These are phyloP conservation scores for Trisateles emortualis DNA, from an alignment of 2,888 invertebrate genomes.

Conservation along the genomic window DNA sequence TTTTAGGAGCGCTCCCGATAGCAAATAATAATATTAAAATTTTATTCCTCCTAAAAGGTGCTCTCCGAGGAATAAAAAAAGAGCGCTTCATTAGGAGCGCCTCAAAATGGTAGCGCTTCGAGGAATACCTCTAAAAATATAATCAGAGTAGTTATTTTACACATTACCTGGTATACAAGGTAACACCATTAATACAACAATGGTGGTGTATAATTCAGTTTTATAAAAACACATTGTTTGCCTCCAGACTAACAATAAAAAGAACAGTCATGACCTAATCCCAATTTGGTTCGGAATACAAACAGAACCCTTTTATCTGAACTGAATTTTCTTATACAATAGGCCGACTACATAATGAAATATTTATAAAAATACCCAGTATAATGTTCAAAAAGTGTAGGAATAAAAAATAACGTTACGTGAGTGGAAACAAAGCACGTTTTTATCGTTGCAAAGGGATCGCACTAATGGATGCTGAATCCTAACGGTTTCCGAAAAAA, in stretches of 20 bases:
- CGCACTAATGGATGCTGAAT: slow-evolving; percentile 72
- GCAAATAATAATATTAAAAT: too few relatives aligned
- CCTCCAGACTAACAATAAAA: slow-evolving; percentile 58
- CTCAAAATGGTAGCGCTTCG: too few relatives aligned
- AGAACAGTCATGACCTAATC: slow-evolving; percentile 65
- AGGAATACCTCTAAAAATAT: too few relatives aligned
- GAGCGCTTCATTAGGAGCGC: too few relatives aligned
- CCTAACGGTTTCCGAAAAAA: slow-evolving; percentile 54
- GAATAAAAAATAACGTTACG: slow-evolving; percentile 78
- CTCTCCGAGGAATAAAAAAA: neutral
- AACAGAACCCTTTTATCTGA: slow-evolving; percentile 72
- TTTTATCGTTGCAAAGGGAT: slow-evolving; percentile 79
- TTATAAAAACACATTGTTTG: slow-evolving; percentile 60
- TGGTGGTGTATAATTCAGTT: slow-evolving; percentile 49
- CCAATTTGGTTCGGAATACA: slow-evolving; percentile 67
- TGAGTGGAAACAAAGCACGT: slow-evolving; percentile 80
- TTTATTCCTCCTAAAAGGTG: too few relatives aligned
- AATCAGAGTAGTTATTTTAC: neutral
- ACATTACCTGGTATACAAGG: slow-evolving; percentile 13
- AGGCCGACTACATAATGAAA: slow-evolving; percentile 72
- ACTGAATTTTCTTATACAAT: slow-evolving; percentile 69
- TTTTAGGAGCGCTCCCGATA: too few relatives aligned
- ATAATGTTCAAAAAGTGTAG: slow-evolving; percentile 69
- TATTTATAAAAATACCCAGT: slow-evolving; percentile 72
- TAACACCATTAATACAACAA: slow-evolving; percentile 39